These are phyloP conservation scores for Nebria brevicollis DNA, from an alignment of 2,888 invertebrate genomes.

Conservation along the genomic window DNA sequence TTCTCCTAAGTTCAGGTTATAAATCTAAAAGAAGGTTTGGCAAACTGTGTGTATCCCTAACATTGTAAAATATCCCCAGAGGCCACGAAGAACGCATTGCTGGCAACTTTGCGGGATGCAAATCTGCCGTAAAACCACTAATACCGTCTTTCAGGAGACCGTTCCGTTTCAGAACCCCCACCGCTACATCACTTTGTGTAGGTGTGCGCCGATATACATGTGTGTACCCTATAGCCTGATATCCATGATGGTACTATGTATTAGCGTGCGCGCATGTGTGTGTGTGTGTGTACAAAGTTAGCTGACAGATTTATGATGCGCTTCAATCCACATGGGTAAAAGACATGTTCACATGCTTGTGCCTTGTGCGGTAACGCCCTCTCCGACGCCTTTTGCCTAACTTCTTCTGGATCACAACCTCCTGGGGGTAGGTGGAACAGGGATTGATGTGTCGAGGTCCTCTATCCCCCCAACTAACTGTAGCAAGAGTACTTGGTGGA, in stretches of 20 bases:
- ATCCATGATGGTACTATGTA: constrained; percentile 13
- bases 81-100: constrained; percentile 58
- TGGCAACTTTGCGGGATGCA: constrained; percentile 59
- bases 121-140: constrained; percentile 61
- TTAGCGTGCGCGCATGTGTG: constrained; percentile 44
- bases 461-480: neutral
- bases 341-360: constrained; percentile 46
- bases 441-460: neutral
- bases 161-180: constrained; percentile 37
- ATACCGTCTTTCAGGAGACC: constrained; percentile 58
- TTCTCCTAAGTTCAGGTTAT: constrained; percentile 49
- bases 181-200: neutral
- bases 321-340: constrained; percentile 53
- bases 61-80: constrained; percentile 55
- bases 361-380: constrained; percentile 19
- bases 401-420: neutral
- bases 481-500: neutral
- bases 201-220: constrained; percentile 6
- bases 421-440: neutral
- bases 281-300: constrained; percentile 52
- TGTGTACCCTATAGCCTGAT: neutral
- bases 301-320: constrained; percentile 59
- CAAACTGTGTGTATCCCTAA: constrained; percentile 53
- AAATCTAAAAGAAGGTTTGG: constrained; percentile 54
- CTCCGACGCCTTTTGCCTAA: constrained; percentile 13